Percentiles rank a stretch among this genome's conserved stretches.
phyloP scores from a whole-genome alignment of 2,888 invertebrate species.

The Argynnis bischoffii region DNA sequence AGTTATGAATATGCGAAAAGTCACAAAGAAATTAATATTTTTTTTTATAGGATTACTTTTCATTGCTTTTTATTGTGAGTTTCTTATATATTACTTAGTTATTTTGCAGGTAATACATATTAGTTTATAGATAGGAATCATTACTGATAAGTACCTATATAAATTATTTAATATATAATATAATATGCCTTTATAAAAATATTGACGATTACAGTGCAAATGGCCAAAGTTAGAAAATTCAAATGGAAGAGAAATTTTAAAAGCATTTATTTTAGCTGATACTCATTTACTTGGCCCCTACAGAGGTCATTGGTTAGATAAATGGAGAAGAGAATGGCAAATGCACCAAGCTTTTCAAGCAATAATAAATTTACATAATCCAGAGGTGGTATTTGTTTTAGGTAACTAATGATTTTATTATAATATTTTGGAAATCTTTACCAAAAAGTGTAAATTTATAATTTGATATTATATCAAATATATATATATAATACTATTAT shows the following conservation, averaged over 20 bases:
- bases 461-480: no score
- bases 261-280: constrained; percentile 93
- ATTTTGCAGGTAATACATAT: constrained; percentile 56
- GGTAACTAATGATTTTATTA: constrained; percentile 74
- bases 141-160: background rate
- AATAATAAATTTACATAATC: constrained; percentile 88
- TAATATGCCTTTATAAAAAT: constrained; percentile 56
- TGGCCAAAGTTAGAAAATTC: constrained; percentile 83
- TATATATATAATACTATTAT: no score
- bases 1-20: constrained; percentile 52
- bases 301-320: constrained; percentile 97
- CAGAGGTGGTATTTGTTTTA: constrained; percentile 94
- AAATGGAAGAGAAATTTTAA: constrained; percentile 65
- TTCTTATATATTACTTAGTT: constrained; percentile 64
- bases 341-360: constrained; percentile 96
- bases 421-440: background rate
- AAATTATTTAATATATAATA: no score
- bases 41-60: constrained; percentile 55
- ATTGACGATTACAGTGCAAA: constrained; percentile 80
- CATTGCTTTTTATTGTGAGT: constrained; percentile 64
- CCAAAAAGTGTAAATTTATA: background rate
- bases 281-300: constrained; percentile 93
- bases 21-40: constrained; percentile 55
- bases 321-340: constrained; percentile 97
- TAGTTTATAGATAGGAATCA: background rate